These are phyloP conservation scores for Ochotona princeps DNA, from an alignment of 2,113 vertebrate species.

Conservation along the genomic window DNA sequence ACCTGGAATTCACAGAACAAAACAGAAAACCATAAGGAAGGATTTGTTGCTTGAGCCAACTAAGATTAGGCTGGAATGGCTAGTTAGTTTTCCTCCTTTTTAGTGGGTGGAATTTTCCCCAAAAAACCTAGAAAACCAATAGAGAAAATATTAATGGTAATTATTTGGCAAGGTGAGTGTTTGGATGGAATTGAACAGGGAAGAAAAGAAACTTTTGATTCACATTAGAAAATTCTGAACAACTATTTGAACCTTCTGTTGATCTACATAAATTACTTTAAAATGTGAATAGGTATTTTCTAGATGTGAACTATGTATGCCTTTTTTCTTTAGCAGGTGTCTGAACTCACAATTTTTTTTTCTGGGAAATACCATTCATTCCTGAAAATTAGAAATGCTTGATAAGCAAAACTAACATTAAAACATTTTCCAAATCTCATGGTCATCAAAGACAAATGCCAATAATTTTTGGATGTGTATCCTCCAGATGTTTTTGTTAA, in stretches of 20 bases:
- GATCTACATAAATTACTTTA: not conserved
- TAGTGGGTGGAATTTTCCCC: not conserved
- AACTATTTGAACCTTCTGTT: constrained; percentile 27
- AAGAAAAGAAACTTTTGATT: not conserved
- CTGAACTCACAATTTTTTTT: not conserved
- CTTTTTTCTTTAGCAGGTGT: not conserved
- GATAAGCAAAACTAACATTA: constrained; percentile 24
- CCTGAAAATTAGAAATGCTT: constrained; percentile 31
- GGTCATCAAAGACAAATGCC: not conserved
- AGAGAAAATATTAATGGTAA: constrained; percentile 12
- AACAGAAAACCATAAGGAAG: constrained; percentile 56
- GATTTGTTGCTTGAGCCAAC: constrained; percentile 36
- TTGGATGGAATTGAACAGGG: not conserved
- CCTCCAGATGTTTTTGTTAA: constrained; percentile 33
- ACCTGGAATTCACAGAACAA: constrained; percentile 46
- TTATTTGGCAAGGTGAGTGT: not conserved
- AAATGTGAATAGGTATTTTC: not conserved
- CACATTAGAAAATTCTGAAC: not conserved
- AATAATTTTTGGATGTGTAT: not conserved
- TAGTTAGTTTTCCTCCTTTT: constrained; percentile 29
- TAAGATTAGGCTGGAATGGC: constrained; percentile 10
- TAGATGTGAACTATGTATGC: not conserved
- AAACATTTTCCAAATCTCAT: constrained; percentile 16
- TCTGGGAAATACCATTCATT: constrained; percentile 26
- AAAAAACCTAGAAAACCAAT: constrained; percentile 34